phyloP scores from a whole-genome alignment of 64 coral and sea anemone genomes.

The Astreopora myriophthalma region DNA sequence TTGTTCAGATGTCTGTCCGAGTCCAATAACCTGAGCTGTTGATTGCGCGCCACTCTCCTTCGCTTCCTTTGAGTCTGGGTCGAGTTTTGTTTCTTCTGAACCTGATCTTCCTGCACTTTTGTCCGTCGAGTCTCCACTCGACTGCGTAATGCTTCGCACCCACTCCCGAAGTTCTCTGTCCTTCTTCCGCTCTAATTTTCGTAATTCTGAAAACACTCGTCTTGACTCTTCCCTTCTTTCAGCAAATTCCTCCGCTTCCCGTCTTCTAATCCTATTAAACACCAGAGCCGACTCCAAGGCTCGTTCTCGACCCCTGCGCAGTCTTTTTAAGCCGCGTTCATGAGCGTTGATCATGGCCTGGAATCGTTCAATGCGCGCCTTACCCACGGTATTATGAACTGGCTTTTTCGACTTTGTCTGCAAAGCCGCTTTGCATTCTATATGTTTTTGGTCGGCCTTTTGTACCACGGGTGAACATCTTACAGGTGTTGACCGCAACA shows the following conservation, averaged over 20 bases:
- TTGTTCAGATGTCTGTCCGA: background rate
- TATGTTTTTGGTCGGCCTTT: background rate
- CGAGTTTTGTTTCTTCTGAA: background rate
- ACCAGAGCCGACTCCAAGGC: background rate
- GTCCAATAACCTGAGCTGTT: background rate
- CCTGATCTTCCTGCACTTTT: background rate
- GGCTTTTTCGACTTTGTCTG: background rate
- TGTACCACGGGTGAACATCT: background rate
- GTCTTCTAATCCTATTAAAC: background rate
- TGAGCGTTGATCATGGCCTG: background rate
- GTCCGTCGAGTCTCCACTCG: background rate
- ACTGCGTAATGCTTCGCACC: background rate
- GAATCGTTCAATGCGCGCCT: background rate
- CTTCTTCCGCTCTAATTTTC: no score
- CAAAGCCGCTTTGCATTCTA: background rate
- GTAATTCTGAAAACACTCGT: background rate
- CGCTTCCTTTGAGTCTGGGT: background rate
- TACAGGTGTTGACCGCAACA: background rate
- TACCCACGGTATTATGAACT: background rate
- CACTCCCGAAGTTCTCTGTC: background rate
- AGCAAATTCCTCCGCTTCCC: background rate
- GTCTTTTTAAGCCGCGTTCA: background rate
- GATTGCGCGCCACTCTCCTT: background rate
- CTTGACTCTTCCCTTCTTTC: background rate
- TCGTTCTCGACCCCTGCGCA: background rate